These are phyloP conservation scores for Oedothorax gibbosus DNA, from an alignment of 1,140 invertebrate species.

Conservation along the genomic window DNA sequence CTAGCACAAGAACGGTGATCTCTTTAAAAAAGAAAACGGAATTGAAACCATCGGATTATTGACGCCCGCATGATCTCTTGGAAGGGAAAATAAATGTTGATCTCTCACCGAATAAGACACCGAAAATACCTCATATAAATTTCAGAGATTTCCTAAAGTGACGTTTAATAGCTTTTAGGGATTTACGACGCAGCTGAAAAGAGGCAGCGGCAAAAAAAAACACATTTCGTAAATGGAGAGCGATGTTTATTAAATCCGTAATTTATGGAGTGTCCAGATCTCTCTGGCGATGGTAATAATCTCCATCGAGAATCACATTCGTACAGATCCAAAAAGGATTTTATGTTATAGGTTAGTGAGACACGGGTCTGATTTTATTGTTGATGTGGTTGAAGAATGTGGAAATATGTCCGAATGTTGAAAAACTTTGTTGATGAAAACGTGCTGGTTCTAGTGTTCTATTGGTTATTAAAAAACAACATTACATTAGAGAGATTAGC, in stretches of 20 bases:
- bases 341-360: too few relatives aligned
- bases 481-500: too few relatives aligned
- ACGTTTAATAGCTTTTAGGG: slow-evolving; percentile 31
- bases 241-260: slow-evolving; percentile 45
- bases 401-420: too few relatives aligned
- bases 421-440: too few relatives aligned
- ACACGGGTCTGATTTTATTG: too few relatives aligned
- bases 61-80: slow-evolving; percentile 32
- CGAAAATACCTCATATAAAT: slow-evolving; percentile 45
- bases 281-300: background rate
- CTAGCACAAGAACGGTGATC: too few relatives aligned
- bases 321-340: too few relatives aligned
- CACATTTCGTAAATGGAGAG: slow-evolving; percentile 13
- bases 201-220: background rate
- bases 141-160: slow-evolving; percentile 41
- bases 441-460: too few relatives aligned
- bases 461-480: too few relatives aligned
- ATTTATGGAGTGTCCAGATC: slow-evolving; percentile 37
- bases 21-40: slow-evolving; percentile 4
- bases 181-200: background rate
- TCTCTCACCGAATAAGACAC: slow-evolving; percentile 34
- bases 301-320: too few relatives aligned
- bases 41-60: slow-evolving; percentile 32
- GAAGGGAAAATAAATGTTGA: slow-evolving; percentile 20
- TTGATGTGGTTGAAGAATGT: too few relatives aligned